Evolutionary conservation across 1,140 invertebrate species (phyloP), one percentile per base, ranked within the genome.

Genomic region (Ips typographus): DNA sequence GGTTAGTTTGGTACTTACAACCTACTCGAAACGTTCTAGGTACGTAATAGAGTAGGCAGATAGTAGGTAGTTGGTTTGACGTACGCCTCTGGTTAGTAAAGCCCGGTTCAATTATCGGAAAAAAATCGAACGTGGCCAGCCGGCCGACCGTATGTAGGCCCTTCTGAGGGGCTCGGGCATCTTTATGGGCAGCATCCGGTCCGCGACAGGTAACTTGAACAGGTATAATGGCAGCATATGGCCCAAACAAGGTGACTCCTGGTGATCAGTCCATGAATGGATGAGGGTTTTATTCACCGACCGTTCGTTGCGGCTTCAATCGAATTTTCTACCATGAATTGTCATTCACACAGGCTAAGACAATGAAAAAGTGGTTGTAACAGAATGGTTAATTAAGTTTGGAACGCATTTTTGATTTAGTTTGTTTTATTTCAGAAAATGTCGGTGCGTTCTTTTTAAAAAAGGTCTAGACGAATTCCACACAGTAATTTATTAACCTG

Each of bases 221-320:
- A 66, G 65, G 65, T 66, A 66, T 66, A 66, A 66, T 66, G 42
- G 40, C 63, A 56, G 65, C 65, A 66, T 66, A 66, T 66, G 65
- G 65, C 55, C 52, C 42, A 51, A 58, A 66, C 65, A 66, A 66
- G 65, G 65, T 66, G 65, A 66, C 65, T 66, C 41, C 65, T 66
- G 65, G 38, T 52, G 47, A 38, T 49, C 8, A n/a, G 59, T 43
- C 36, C 37, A 64, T 64, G 61, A 64, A 64, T 64, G 61, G 38
- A 64, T 40, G 38, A 22, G 49, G 51, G 61, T 64, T 53, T 64
- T 64, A 64, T 64, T 64, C 61, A 64, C 49, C 6, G 37, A 55
- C 8, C 5, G 37, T 6, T 47, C 44, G 44, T 47, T 5, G 44
- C 22, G 22, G 22, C 22, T 22, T 22, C 22, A 22, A 22, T 22